Evolutionary conservation across 2,888 invertebrate genomes (phyloP).

Genomic region (Apantesis nais): DNA sequence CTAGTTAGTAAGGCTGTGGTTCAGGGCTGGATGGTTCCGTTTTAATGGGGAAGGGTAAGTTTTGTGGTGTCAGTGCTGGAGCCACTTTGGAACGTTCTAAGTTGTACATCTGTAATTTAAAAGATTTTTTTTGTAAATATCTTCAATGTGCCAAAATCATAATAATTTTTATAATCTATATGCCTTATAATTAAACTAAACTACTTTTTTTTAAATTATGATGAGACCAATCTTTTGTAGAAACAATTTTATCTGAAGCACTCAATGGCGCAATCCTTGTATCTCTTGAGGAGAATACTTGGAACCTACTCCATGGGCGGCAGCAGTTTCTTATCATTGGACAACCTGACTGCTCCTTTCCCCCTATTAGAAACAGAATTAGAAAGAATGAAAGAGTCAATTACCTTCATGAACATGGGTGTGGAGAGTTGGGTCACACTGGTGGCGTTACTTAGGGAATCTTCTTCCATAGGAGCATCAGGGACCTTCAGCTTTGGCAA

Average conservation of each 20-base stretch:
- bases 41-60: constrained; percentile 62
- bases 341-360: too few relatives aligned
- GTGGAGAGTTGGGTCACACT: constrained; percentile 75
- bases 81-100: constrained; percentile 68
- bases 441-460: constrained; percentile 65
- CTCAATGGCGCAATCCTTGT: too few relatives aligned
- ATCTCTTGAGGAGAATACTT: too few relatives aligned
- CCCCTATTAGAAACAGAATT: background rate
- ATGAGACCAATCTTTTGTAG: too few relatives aligned
- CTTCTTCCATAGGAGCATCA: constrained; percentile 63
- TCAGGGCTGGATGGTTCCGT: constrained; percentile 64
- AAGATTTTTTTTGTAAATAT: background rate
- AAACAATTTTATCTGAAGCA: too few relatives aligned
- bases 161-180: too few relatives aligned
- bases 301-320: too few relatives aligned
- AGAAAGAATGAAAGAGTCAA: background rate
- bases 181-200: too few relatives aligned
- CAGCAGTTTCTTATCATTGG: too few relatives aligned
- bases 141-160: too few relatives aligned
- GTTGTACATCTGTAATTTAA: constrained; percentile 73
- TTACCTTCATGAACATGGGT: constrained; percentile 77
- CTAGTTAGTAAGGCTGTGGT: constrained; percentile 15
- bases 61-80: constrained; percentile 44
- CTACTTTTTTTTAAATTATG: too few relatives aligned
- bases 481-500: constrained; percentile 60